Evolutionary conservation across 2,797 vertebrate species (phyloP).

Genomic region (Eurystomus glaucurus): DNA sequence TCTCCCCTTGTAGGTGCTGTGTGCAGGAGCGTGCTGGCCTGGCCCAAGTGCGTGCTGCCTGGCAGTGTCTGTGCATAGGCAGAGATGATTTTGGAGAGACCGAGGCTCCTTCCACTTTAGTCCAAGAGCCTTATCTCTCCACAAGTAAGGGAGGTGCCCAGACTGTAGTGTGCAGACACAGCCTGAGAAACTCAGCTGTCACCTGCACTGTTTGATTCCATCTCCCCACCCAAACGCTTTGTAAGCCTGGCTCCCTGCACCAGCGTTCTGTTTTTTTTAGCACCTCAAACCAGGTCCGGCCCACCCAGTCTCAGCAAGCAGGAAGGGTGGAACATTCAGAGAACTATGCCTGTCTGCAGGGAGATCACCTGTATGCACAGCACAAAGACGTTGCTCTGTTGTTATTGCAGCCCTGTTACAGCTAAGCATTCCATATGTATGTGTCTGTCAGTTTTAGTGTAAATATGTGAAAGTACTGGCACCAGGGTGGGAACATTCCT

Average conservation of each 20-base stretch:
- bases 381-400: background rate
- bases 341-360: background rate
- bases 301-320: constrained; percentile 9
- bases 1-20: background rate
- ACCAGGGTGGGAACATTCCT: rapidly evolving
- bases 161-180: background rate
- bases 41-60: background rate
- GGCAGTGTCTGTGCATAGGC: background rate
- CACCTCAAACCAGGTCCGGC: background rate
- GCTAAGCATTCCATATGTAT: background rate
- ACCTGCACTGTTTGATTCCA: background rate
- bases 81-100: background rate
- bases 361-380: background rate
- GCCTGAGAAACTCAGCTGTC: background rate
- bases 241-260: background rate
- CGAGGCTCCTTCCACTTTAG: background rate
- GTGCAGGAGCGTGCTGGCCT: background rate
- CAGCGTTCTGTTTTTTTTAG: constrained; percentile 5
- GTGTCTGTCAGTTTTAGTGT: background rate
- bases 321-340: background rate
- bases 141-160: background rate
- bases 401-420: background rate
- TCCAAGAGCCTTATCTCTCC: background rate
- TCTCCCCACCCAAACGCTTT: constrained; percentile 14
- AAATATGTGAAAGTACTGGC: background rate